These are phyloP conservation scores for Epinephelus awoara DNA, from an alignment of 2,797 vertebrate genomes.

Conservation along the genomic window DNA sequence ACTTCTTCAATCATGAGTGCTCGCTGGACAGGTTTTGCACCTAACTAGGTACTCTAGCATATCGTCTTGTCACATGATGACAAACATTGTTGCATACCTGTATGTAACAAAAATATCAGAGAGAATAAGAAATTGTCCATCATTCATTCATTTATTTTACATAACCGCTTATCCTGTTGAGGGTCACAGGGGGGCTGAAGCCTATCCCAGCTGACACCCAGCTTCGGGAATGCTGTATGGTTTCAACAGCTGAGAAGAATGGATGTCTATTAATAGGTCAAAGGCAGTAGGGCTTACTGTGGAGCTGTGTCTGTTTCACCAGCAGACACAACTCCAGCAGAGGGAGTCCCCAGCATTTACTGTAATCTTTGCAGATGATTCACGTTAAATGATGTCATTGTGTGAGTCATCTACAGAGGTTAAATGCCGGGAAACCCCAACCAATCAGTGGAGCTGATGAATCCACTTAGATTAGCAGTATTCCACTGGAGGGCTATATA, in stretches of 20 bases:
- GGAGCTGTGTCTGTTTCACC: not conserved
- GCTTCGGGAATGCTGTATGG: not conserved
- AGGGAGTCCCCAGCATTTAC: not conserved
- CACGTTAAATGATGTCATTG: not conserved
- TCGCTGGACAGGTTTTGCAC: no score
- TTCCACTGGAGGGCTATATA: not conserved
- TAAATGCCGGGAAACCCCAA: not conserved
- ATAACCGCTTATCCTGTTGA: no score
- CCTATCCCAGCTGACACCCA: no score
- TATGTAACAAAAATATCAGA: no score
- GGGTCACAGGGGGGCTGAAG: no score
- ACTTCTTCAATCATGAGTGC: no score
- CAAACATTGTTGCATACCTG: no score
- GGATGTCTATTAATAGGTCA: not conserved
- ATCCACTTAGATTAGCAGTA: not conserved
- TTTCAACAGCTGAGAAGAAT: not conserved
- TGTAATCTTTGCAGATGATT: not conserved
- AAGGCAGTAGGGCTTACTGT: not conserved
- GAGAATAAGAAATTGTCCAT: no score
- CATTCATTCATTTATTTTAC: no score
- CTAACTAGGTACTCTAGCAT: no score
- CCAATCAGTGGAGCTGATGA: not conserved
- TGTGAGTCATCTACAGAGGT: not conserved
- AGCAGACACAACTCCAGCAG: not conserved
- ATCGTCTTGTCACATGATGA: no score